Evolutionary conservation across 2,113 vertebrate species (phyloP).

Genomic region (Tetraodon nigroviridis): DNA sequence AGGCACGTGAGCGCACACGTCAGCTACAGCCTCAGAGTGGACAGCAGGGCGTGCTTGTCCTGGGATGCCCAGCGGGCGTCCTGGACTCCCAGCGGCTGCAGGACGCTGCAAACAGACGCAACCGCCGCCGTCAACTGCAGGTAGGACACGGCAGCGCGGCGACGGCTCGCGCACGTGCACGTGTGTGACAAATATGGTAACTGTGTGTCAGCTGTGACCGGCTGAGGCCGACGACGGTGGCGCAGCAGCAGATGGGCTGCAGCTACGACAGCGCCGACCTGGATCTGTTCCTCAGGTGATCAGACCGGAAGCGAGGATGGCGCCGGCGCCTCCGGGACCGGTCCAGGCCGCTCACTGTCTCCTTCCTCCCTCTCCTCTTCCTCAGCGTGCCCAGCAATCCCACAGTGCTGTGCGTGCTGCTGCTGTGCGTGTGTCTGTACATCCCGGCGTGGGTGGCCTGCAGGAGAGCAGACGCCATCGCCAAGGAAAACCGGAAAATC

Average conservation of each 20-base stretch:
- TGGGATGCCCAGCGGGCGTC: slow-evolving; percentile 65
- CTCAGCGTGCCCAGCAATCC: slow-evolving; percentile 62
- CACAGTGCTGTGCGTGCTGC: slow-evolving; percentile 55
- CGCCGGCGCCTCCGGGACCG: too few species aligned
- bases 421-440: slow-evolving; percentile 58
- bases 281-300: slow-evolving; percentile 65
- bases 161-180: neutral
- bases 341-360: neutral
- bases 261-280: slow-evolving; percentile 46
- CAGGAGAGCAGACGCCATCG: slow-evolving; percentile 43
- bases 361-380: slow-evolving; percentile 2
- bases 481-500: slow-evolving; percentile 43
- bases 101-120: slow-evolving; percentile 48
- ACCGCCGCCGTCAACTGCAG: slow-evolving; percentile 74
- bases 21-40: slow-evolving; percentile 71
- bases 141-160: slow-evolving; percentile 46
- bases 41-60: slow-evolving; percentile 71
- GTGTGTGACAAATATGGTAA: neutral
- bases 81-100: slow-evolving; percentile 66
- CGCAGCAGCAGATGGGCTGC: slow-evolving; percentile 55
- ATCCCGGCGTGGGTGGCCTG: slow-evolving; percentile 43
- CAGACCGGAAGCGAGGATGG: neutral
- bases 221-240: slow-evolving; percentile 63
- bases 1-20: slow-evolving; percentile 56
- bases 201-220: slow-evolving; percentile 66